Evolutionary conservation across 2,888 invertebrate genomes (phyloP), one percentile per base, ranked within the genome.

Genomic region (Andrena trimmerana): DNA sequence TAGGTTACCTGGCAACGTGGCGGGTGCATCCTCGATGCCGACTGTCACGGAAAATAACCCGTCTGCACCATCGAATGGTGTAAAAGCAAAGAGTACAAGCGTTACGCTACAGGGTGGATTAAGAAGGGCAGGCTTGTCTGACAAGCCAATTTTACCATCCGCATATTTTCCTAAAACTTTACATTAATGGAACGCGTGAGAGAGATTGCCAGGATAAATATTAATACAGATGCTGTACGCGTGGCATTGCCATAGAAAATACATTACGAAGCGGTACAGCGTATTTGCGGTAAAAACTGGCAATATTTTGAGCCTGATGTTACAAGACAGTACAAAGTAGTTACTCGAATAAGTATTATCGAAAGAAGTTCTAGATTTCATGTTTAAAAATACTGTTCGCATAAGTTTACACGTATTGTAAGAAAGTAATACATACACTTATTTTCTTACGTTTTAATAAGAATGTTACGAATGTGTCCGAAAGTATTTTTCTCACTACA

Each of bases 91-190:
- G 84, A 90, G 89, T 76, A 83, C 89, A 42, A 86, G 87, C 50
- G 88, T 88, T 60, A 83, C 90, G 13, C 86, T 92, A 83, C 93
- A 93, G 66, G 92, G 93, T 52, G 93, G 93, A 66, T 85, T 94
- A 70, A 91, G 93, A 77, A 89, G 94, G 62, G 90, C 90, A 10
- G 91, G 91, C 8, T 86, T 92, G 27, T 85, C 91, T 31, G 93
- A 93, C 69, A 93, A 93, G 77, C 93, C 93, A n/a, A 86, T 92
- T 24, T 90, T 93, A 73, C 93, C 93, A 52, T 93, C 93, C 2
- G 91, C 93, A 31, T 93, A 93, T 85, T 93, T 93, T 86, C 93
- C 93, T 0, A 93, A 93, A 88, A 91, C 92, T 42, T 86, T 91
- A 71, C 93, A 93, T 80, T 93, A 81, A 91, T 70, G 67, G 36